Conservation (phyloP, 2,888 invertebrate genomes). For the Chrysolina americana region DNA sequence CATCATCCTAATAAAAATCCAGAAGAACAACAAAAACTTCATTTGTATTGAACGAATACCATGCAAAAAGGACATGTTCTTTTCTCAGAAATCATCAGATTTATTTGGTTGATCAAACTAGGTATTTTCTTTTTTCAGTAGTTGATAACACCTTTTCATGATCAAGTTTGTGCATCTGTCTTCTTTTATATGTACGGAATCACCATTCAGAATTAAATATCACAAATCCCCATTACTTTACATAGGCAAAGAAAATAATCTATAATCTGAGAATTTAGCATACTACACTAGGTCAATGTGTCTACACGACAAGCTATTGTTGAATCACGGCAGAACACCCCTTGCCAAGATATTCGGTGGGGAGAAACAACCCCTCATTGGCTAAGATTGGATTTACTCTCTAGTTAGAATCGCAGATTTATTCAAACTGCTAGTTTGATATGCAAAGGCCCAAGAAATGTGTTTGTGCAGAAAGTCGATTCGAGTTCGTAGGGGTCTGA, state of each 20-base stretch:
- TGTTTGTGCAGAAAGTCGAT: conserved; percentile 31
- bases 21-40: too few relatives aligned
- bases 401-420: conserved; percentile 56
- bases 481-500: background rate
- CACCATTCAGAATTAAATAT: background rate
- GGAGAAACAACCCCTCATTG: conserved; percentile 58
- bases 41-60: too few relatives aligned
- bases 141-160: too few relatives aligned
- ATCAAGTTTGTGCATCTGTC: background rate
- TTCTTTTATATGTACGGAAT: background rate
- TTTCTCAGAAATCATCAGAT: too few relatives aligned
- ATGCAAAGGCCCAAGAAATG: conserved; percentile 26
- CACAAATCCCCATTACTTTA: conserved; percentile 33
- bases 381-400: conserved; percentile 60
- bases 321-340: conserved; percentile 60
- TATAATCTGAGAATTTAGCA: conserved; percentile 50
- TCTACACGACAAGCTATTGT: conserved; percentile 60
- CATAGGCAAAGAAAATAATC: conserved; percentile 45
- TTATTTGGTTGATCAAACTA: too few relatives aligned
- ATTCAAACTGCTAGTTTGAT: conserved; percentile 46
- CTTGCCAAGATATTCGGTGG: conserved; percentile 53
- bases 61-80: too few relatives aligned
- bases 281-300: conserved; percentile 62
- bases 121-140: too few relatives aligned
- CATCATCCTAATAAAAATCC: too few relatives aligned